phyloP scores from a whole-genome alignment of 2,113 vertebrate species.

The Formicarius rufipectus region DNA sequence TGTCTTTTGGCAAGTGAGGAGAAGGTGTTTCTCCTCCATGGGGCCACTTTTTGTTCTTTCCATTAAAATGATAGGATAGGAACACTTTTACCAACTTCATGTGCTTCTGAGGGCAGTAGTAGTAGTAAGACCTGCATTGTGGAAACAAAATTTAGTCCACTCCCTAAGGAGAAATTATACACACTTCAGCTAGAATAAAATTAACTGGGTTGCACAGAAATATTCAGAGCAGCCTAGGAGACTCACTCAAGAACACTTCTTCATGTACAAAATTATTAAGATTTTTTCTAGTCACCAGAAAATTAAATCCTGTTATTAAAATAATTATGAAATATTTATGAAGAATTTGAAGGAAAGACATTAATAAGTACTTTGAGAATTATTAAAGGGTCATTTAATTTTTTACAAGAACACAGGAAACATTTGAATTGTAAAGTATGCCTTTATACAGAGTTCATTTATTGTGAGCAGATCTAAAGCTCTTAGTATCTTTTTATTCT shows the following conservation, averaged over 20 bases:
- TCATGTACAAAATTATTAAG: not conserved
- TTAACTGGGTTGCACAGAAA: not conserved
- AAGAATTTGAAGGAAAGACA: not conserved
- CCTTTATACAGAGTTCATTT: not conserved
- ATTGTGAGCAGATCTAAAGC: not conserved
- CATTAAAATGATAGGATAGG: not conserved
- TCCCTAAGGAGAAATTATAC: not conserved
- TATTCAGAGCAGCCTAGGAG: not conserved
- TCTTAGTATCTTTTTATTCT: not conserved
- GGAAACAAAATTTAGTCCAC: not conserved
- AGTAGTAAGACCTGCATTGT: not conserved
- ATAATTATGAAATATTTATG: not conserved
- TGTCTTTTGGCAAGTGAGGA: not conserved
- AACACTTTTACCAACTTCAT: not conserved
- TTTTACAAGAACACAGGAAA: not conserved
- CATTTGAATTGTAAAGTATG: not conserved
- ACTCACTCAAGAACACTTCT: not conserved
- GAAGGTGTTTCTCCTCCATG: not conserved
- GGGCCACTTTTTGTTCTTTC: not conserved
- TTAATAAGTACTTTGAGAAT: not conserved
- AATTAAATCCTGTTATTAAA: not conserved
- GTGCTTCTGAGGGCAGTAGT: not conserved
- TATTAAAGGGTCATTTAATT: not conserved
- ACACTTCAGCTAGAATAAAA: not conserved
- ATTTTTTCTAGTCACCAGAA: not conserved